Evolutionary conservation across 2,113 vertebrate genomes (phyloP).

Genomic region (Balaeniceps rex): DNA sequence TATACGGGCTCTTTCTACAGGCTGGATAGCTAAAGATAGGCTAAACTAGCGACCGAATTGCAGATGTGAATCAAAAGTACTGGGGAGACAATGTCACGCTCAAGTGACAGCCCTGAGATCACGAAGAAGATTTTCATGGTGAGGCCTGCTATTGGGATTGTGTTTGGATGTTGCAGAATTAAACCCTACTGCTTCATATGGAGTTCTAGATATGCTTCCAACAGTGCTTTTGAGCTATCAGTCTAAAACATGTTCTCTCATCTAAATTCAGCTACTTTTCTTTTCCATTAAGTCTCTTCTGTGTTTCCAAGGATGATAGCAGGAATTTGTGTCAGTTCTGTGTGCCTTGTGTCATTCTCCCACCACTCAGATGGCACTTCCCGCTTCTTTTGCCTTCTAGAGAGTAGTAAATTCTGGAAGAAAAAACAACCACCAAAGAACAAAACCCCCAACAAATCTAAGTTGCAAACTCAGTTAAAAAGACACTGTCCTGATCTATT

Average conservation of each 20-base stretch:
- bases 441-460: not conserved
- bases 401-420: not conserved
- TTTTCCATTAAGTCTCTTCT: not conserved
- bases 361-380: not conserved
- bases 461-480: not conserved
- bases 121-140: not conserved
- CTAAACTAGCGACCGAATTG: not conserved
- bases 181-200: not conserved
- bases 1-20: not conserved
- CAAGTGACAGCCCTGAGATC: not conserved
- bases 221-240: not conserved
- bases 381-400: not conserved
- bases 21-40: not conserved
- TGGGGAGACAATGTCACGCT: not conserved
- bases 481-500: not conserved
- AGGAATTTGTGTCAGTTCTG: not conserved
- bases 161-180: not conserved
- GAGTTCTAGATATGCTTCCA: not conserved
- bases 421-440: not conserved
- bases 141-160: not conserved
- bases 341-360: not conserved
- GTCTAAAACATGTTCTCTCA: not conserved
- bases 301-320: not conserved
- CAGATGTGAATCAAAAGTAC: not conserved
- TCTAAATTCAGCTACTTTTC: not conserved